Conservation (phyloP, 2,797 vertebrate genomes). For the Macropus fuliginosus region DNA sequence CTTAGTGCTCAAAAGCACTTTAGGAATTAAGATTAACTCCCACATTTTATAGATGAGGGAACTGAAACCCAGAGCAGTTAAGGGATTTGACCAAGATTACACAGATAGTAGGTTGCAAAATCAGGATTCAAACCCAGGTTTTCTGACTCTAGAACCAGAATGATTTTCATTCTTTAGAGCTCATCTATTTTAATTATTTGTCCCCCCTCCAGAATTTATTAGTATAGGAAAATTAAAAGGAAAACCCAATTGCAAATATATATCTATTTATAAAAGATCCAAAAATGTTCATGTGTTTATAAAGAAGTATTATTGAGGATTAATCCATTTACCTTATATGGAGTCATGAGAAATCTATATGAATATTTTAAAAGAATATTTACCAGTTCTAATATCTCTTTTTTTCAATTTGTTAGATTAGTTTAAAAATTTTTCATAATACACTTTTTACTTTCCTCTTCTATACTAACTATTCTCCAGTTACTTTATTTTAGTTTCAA, state of each 20-base stretch:
- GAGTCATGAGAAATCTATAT: not conserved
- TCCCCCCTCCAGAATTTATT: not conserved
- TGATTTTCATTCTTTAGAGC: not conserved
- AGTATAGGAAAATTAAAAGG: not conserved
- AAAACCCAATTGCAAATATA: not conserved
- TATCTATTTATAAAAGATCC: not conserved
- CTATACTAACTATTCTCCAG: conserved; percentile 36
- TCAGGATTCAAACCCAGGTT: not conserved
- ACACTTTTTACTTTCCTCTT: not conserved
- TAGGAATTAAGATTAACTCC: not conserved
- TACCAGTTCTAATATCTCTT: not conserved
- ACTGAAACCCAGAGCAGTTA: not conserved
- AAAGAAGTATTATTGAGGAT: not conserved
- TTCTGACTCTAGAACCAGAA: not conserved
- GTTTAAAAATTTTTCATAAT: conserved; percentile 16
- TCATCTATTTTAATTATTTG: not conserved
- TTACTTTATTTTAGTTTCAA: conserved; percentile 45
- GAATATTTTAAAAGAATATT: not conserved
- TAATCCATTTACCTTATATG: not conserved
- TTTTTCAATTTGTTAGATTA: conserved; percentile 11
- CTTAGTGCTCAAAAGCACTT: not conserved
- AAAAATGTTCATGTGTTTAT: not conserved
- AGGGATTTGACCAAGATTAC: not conserved
- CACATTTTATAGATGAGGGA: not conserved
- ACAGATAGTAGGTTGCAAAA: not conserved